Base-by-base conservation (phyloP, 2,888 invertebrate species). In the Leptinotarsa peninsularis region DNA sequence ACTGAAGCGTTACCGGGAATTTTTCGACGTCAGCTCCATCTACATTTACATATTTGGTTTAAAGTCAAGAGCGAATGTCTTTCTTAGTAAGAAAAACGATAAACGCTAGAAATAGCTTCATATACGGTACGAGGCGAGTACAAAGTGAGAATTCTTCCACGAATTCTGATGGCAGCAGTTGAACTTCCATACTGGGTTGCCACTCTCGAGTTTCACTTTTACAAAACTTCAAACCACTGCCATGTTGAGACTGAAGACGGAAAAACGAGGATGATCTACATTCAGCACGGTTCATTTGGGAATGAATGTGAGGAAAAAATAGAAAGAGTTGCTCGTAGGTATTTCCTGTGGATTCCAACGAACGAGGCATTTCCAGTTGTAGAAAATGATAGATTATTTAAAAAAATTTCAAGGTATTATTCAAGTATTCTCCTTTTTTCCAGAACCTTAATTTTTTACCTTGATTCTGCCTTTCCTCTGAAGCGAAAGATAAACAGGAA, bases 131-230 rank as follows among this genome's bases (percentile, higher is more conserved):
- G n/a, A 63, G 72, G 69, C 71, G 76, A 79, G 75, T 74, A 78
- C 75, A 78, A 81, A 80, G 73, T 75, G 77, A 79, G 81, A 78
- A 81, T 79, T 81, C 78, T 81, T 81, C 79, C 76, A 72, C 77
- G 79, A 80, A 81, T 76, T 76, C 74, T 76, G 66, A 69, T 76
- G 73, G 76, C 73, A 78, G 70, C 33, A 60, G 73, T 66, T 71
- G 73, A 72, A 77, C 77, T 74, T 60, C 81, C 81, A 79, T 81
- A 81, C 79, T 78, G 79, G 81, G 78, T 70, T 78, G 78, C 68
- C 70, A 80, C 80, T 78, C 77, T 73, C 77, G 71, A 77, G 81
- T 79, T 80, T 80, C 80, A 78, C 80, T 80, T 79, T 80, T 76
- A 73, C 72, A 77, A 63, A 72, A 76, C 73, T 78, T 75, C 74